phyloP scores from a whole-genome alignment of 2,888 invertebrate species.

The Pammene fasciana region DNA sequence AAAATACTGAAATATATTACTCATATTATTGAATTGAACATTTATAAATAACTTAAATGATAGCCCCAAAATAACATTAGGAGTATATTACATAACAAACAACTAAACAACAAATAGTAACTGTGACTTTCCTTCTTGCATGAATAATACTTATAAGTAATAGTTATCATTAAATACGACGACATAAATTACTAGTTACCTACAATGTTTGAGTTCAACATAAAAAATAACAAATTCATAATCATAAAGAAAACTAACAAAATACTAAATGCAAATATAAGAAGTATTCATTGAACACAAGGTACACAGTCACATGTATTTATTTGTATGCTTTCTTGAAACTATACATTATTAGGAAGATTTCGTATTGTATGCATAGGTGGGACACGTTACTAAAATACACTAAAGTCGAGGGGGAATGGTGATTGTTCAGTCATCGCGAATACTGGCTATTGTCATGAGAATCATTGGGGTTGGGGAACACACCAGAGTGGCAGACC shows the following conservation, averaged over 20 bases:
- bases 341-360: slow-evolving; percentile 38
- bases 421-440: slow-evolving; percentile 36
- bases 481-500: neutral
- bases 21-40: slow-evolving; percentile 25
- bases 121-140: slow-evolving; percentile 35
- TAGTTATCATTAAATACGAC: slow-evolving; percentile 35
- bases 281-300: slow-evolving; percentile 41
- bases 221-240: slow-evolving; percentile 38
- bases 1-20: slow-evolving; percentile 37
- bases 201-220: slow-evolving; percentile 40
- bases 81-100: slow-evolving; percentile 33
- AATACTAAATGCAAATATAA: slow-evolving; percentile 41
- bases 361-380: slow-evolving; percentile 37
- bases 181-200: slow-evolving; percentile 41
- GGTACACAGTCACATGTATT: slow-evolving; percentile 34
- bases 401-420: slow-evolving; percentile 34
- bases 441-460: slow-evolving; percentile 39
- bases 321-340: slow-evolving; percentile 29
- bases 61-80: slow-evolving; percentile 32
- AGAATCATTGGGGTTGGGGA: slow-evolving; percentile 18
- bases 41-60: slow-evolving; percentile 32
- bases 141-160: slow-evolving; percentile 38
- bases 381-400: slow-evolving; percentile 39
- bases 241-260: slow-evolving; percentile 34
- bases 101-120: slow-evolving; percentile 41